These are phyloP conservation scores for Anas flavirostris DNA, from an alignment of 2,797 vertebrate genomes.

Conservation along the genomic window DNA sequence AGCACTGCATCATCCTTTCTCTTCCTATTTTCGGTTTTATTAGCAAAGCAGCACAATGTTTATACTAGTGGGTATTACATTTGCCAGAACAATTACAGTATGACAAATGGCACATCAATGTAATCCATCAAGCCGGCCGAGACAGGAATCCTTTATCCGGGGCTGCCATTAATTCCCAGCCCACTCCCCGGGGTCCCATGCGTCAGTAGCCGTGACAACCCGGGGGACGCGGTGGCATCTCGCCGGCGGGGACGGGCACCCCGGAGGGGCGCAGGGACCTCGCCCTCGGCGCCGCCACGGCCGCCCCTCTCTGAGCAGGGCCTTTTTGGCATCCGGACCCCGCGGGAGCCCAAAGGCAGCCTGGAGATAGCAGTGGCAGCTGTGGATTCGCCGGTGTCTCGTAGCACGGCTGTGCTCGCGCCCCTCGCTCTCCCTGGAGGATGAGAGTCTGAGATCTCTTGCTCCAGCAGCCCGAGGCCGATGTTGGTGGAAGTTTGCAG, in stretches of 20 bases:
- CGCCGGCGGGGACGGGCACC: slow-evolving; percentile 84
- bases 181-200: slow-evolving; percentile 96
- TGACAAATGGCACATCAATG: slow-evolving; percentile 99
- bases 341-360: fast-evolving
- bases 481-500: neutral
- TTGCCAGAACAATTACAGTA: slow-evolving; percentile 99
- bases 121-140: slow-evolving; percentile 95
- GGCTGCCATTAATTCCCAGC: slow-evolving; percentile 95
- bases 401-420: fast-evolving
- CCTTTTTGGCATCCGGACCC: fast-evolving
- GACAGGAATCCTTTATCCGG: slow-evolving; percentile 99
- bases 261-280: slow-evolving; percentile 83
- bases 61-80: slow-evolving; percentile 99
- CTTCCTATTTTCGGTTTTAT: slow-evolving; percentile 93
- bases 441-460: fast-evolving
- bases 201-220: slow-evolving; percentile 96
- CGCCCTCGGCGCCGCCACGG: slow-evolving; percentile 79
- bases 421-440: fast-evolving
- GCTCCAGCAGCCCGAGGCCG: neutral
- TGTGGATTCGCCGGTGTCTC: neutral
- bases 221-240: slow-evolving; percentile 87
- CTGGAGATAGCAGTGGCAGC: fast-evolving
- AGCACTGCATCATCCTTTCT: slow-evolving; percentile 92
- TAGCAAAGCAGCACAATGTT: slow-evolving; percentile 95
- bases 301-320: neutral